Base-by-base conservation (phyloP, 2,888 invertebrate species). In the Panopea generosa region DNA sequence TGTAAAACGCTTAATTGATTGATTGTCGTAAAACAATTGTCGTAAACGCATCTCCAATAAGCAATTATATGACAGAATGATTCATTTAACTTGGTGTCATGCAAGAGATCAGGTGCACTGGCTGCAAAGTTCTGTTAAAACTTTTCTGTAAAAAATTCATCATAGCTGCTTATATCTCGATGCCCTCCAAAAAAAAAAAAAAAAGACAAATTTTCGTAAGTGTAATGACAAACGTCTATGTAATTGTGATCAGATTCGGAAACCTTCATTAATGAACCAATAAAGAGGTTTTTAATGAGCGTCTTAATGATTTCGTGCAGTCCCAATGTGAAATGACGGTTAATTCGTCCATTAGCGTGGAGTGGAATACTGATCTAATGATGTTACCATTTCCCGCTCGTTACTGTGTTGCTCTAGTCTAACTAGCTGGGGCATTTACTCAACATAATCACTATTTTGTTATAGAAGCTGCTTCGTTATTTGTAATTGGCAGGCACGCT, bases 251-350 rank as follows among this genome's bases (percentile, higher is more conserved):
- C 77, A 69, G 65, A 68, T 77, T 77, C 72, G 77, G 77, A 77
- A 77, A 68, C 65, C 65, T 57, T 66, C 72, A 69, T 72, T 77
- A 77, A 72, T 72, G 77, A 69, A 50, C 61, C 69, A 73, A 77
- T 72, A 77, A 77, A 77, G 77, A 72, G 65, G 67, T 69, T 73
- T 72, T 66, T 73, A 77, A 77, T 66, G 77, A 77, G 69, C 69
- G 69, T 56, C 66, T 63, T 73, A 77, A 77, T 73, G 77, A 77
- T 77, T 77, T 50, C 72, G 72, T 69, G 77, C 77, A 72, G 69
- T 47, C 60, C 65, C 53, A 63, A 65, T 56, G 66, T 66, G 70
- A 70, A 62, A 53, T 24, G 50, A 38, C 62, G 76, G 59, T 76
- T 76, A 77, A 77, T 77, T 50, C 60, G 27, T 33, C 72, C 72